Percentiles rank a stretch among this genome's conserved stretches.
Conservation (phyloP, 92 coral and sea anemone species). For the Palythoa grandis region DNA sequence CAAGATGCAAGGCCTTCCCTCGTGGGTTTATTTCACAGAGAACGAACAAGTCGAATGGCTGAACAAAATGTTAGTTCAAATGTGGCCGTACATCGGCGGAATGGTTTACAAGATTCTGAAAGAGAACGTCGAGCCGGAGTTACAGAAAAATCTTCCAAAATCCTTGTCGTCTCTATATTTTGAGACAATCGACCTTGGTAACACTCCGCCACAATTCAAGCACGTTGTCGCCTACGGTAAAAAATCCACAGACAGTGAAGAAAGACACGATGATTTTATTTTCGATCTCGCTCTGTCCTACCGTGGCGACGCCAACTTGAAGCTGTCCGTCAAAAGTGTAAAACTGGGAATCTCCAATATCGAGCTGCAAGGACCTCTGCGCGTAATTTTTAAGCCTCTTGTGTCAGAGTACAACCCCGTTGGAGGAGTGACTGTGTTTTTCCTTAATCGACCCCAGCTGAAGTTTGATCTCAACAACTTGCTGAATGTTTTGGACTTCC, state of each 20-base stretch:
- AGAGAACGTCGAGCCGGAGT: conserved; percentile 91
- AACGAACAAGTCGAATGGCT: conserved; percentile 93
- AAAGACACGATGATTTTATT: conserved; percentile 72
- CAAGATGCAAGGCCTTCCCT: conserved; percentile 83
- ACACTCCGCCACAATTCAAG: conserved; percentile 81
- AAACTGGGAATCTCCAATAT: conserved; percentile 84
- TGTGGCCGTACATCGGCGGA: conserved; percentile 97
- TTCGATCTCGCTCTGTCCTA: conserved; percentile 87
- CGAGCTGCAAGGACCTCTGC: conserved; percentile 80
- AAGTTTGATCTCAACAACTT: conserved; percentile 90
- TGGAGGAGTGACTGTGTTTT: conserved; percentile 93
- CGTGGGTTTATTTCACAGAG: conserved; percentile 91
- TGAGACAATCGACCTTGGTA: conserved; percentile 91
- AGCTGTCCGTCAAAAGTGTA: conserved; percentile 78
- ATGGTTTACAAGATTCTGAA: conserved; percentile 93
- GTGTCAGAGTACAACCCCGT: conserved; percentile 91
- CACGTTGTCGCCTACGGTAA: conserved; percentile 73
- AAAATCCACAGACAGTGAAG: conserved; percentile 33
- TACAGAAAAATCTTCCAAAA: conserved; percentile 93
- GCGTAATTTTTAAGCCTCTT: conserved; percentile 92
- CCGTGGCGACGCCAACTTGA: conserved; percentile 90
- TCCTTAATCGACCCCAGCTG: conserved; percentile 91
- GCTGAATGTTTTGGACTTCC: conserved; percentile 91
- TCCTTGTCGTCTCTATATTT: conserved; percentile 81
- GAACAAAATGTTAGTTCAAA: conserved; percentile 87